Evolutionary conservation across 2,888 invertebrate genomes (phyloP).

Genomic region (Emmelina monodactyla): DNA sequence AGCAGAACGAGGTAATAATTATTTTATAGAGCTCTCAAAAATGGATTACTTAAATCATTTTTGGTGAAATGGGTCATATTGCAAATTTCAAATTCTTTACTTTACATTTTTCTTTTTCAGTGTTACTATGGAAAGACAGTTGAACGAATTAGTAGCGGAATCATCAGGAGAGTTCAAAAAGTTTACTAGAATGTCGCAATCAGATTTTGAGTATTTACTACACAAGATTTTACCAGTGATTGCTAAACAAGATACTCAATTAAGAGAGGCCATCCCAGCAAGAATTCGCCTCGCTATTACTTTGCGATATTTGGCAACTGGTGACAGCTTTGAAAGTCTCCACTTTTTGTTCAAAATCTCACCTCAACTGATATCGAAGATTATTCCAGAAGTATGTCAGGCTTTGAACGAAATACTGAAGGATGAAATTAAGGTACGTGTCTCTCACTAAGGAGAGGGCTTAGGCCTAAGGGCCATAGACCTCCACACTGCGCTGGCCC

Average conservation of each 20-base stretch:
- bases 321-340: slow-evolving; percentile 9
- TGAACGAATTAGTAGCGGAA: neutral
- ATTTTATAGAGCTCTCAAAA: neutral
- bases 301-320: slow-evolving; percentile 9
- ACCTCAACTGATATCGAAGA: slow-evolving; percentile 9
- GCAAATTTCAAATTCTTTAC: neutral
- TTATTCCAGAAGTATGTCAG: slow-evolving; percentile 9
- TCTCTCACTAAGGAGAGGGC: neutral
- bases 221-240: slow-evolving; percentile 4
- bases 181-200: slow-evolving; percentile 4
- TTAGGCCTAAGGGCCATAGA: slow-evolving; percentile 1
- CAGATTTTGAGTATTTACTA: slow-evolving; percentile 10
- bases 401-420: slow-evolving; percentile 6
- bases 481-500: neutral
- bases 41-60: neutral
- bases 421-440: slow-evolving; percentile 6
- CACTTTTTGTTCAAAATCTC: slow-evolving; percentile 13
- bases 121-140: neutral
- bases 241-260: slow-evolving; percentile 8
- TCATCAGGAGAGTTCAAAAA: neutral
- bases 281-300: slow-evolving; percentile 8
- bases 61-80: neutral
- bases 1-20: slow-evolving; percentile 11
- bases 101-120: slow-evolving; percentile 2
- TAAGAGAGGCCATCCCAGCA: slow-evolving; percentile 7